Evolutionary conservation across 2,888 invertebrate species (phyloP), one percentile per base, ranked within the genome.

Genomic region (Melolontha melolontha): DNA sequence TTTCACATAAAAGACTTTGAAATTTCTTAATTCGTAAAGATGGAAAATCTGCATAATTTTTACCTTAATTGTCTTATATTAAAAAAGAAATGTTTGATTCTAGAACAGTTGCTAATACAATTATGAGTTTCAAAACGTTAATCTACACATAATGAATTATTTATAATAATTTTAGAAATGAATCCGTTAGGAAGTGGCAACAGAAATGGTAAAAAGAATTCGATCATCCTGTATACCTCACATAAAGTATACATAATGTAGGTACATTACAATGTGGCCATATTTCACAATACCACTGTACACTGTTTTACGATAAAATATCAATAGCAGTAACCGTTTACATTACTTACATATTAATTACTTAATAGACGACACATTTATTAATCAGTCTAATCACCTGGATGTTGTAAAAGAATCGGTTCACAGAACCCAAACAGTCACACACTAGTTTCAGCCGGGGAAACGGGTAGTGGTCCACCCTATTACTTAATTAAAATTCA

Each of bases 381-480:
- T 34, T 8, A 34, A 55, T 40, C 55, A 27, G 73, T 69, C 67
- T 67, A 64, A 64, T 50, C 34, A 50, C 64, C 29, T 67, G 22
- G 49, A 40, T 62, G 59, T 62, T 67, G 40, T 39, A 40, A 17
- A 54, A 40, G 59, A 44, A 51, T 70, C 72, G 81, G 81, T 82
- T 82, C 82, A 82, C 81, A 77, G 82, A 82, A 82, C 81, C 81
- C 75, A 80, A 59, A 76, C 78, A 79, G 80, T 80, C 81, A 77
- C 76, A 59, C 42, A 79, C 75, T 78, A 74, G 80, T 80, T 76
- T 81, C 79, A 76, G 79, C 80, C 80, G 78, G 77, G 77, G 27
- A 59, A 75, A 75, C 75, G 80, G 80, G 80, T 75, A 80, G 81
- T 71, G 75, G 80, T 79, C 81, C 80, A 77, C 81, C 81, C 80